Base-by-base conservation (phyloP, 2,888 invertebrate genomes). In the Leptothorax acervorum region DNA sequence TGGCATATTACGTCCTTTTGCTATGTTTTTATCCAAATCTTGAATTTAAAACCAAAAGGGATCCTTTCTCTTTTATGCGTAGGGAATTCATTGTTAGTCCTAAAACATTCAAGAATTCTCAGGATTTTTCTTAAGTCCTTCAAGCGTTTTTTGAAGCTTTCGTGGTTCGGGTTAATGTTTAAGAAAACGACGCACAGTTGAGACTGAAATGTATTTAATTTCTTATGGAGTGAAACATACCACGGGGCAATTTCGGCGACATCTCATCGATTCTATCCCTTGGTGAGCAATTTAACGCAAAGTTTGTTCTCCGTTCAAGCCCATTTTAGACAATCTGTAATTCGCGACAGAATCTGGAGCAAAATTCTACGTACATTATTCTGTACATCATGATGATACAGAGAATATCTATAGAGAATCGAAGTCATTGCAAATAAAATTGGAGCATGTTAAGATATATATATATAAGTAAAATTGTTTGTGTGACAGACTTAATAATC, bases 161-260 rank as follows among this genome's bases (percentile, higher is more conserved):
- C 11, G 28, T 71, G 9, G 4, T 71, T 48, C 8, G 18, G 60
- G 79, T 23, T 23, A 23, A 62, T 48, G 23, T 55, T 23, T 12
- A 60, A 71, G 48, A 62, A 79, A 62, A 60, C 31, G 18, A 60
- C 48, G 39, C 39, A 60, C 15, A 31, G 18, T 71, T 71, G 73
- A 42, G 60, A 62, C 35, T 79, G 28, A 71, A 71, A 60, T 2
- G 12, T 70, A 79, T 71, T 62, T 79, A 79, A 71, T 79, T 79
- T 79, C 39, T 51, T 57, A 48, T 71, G 48, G 60, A 71, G 5
- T 51, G 9, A 79, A 79, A 79, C 48, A 71, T 48, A 70, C 23
- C 55, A 57, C 35, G 12, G 68, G 55, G 55, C 57, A 15, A 79
- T 76, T 76, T 76, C 51, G 65, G 66, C 55, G 15, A 68, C 55